phyloP scores from a whole-genome alignment of 2,797 vertebrate species.

The Sebastes hubbsi region DNA sequence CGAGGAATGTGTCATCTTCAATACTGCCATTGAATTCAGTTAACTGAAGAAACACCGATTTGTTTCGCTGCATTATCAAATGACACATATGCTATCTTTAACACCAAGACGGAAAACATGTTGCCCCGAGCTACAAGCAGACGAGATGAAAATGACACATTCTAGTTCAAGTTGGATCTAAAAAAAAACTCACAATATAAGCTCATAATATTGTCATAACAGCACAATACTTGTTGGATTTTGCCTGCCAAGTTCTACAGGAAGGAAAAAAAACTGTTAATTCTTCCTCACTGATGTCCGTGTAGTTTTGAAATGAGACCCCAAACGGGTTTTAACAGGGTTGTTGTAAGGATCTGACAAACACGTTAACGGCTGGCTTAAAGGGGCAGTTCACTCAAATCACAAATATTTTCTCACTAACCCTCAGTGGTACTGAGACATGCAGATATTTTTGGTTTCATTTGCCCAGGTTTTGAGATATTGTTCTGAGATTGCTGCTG shows the following conservation, averaged over 20 bases:
- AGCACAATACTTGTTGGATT: constrained; percentile 7
- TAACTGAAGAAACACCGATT: neutral
- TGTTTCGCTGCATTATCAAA: constrained; percentile 4
- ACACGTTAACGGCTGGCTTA: neutral
- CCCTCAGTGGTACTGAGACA: neutral
- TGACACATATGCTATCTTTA: constrained; percentile 3
- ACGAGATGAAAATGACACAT: constrained; percentile 9
- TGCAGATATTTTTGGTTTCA: neutral
- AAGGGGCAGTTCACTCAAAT: constrained; percentile 22
- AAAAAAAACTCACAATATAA: neutral
- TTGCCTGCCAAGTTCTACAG: constrained; percentile 2
- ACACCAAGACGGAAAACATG: neutral
- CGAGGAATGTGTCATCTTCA: constrained; percentile 40
- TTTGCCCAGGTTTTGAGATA: neutral
- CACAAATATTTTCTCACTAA: neutral
- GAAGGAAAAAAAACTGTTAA: neutral
- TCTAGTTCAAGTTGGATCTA: constrained; percentile 11
- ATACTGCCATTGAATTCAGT: constrained; percentile 22
- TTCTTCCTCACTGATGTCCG: neutral
- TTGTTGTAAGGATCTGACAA: neutral
- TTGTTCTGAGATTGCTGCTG: neutral
- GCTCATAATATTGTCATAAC: neutral
- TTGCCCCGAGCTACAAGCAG: neutral
- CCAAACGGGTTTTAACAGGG: neutral
- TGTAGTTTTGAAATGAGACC: neutral